Conservation (phyloP, 1,140 invertebrate genomes). For the Eumaeus atala region DNA sequence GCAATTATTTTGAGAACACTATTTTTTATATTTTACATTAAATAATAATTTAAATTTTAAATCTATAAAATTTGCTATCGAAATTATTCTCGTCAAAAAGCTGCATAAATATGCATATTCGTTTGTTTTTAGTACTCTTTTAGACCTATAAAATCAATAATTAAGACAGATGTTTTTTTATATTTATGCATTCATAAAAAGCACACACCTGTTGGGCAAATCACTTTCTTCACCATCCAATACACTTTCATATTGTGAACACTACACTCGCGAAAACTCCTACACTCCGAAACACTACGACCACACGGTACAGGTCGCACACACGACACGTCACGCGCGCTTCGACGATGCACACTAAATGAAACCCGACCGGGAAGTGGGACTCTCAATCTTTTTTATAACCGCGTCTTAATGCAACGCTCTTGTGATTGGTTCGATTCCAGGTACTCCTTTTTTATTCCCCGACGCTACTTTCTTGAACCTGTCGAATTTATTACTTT, state of each 20-base stretch:
- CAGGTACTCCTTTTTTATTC: slow-evolving; percentile 29
- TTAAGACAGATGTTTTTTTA: too few relatives aligned
- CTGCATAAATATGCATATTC: too few relatives aligned
- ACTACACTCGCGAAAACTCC: slow-evolving; percentile 11
- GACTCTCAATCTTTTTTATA: slow-evolving; percentile 20
- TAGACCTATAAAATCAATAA: too few relatives aligned
- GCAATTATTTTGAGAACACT: too few relatives aligned
- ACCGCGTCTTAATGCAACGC: slow-evolving; percentile 16
- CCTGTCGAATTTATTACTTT: slow-evolving; percentile 22
- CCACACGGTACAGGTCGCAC: slow-evolving; percentile 11
- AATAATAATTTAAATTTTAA: too few relatives aligned
- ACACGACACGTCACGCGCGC: slow-evolving; percentile 9
- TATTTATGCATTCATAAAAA: too few relatives aligned
- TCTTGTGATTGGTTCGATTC: slow-evolving; percentile 21
- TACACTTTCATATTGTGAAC: slow-evolving; percentile 15
- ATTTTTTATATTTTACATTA: too few relatives aligned
- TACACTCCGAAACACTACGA: too few relatives aligned
- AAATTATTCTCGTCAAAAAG: too few relatives aligned
- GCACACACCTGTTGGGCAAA: background rate
- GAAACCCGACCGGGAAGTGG: slow-evolving; percentile 4
- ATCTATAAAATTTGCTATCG: too few relatives aligned
- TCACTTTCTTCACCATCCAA: slow-evolving; percentile 14
- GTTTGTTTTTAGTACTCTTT: too few relatives aligned
- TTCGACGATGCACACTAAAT: slow-evolving; percentile 3
- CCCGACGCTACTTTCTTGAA: slow-evolving; percentile 23